phyloP scores from a whole-genome alignment of 64 coral and sea anemone genomes.

The Montipora capricornis region DNA sequence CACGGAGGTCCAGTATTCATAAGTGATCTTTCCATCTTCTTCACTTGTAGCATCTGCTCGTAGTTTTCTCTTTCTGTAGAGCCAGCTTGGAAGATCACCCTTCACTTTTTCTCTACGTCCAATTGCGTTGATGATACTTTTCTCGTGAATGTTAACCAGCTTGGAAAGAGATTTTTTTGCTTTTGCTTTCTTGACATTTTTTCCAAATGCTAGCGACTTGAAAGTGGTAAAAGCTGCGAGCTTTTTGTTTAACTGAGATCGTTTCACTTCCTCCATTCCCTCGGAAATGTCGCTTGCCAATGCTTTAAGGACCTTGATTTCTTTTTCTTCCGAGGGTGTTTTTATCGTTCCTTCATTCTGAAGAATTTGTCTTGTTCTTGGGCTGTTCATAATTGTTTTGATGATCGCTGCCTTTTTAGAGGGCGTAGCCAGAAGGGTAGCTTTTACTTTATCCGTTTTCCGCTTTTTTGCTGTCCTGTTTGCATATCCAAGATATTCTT shows the following conservation, averaged over 20 bases:
- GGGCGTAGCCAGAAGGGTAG: slow-evolving; percentile 14
- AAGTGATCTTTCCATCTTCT: no score
- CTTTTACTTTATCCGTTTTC: slow-evolving; percentile 20
- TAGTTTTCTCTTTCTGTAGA: no score
- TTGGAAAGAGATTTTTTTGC: no score
- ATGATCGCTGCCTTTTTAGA: slow-evolving; percentile 20
- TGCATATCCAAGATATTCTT: background rate
- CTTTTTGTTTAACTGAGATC: slow-evolving; percentile 17
- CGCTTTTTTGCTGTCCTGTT: slow-evolving; percentile 63
- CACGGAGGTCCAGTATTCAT: no score
- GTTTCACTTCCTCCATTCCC: slow-evolving; percentile 25
- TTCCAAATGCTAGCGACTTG: no score
- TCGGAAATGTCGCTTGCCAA: background rate
- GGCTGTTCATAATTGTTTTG: slow-evolving; percentile 14
- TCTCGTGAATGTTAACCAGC: no score
- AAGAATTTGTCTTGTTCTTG: slow-evolving; percentile 57
- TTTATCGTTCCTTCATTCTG: background rate
- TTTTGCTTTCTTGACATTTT: no score
- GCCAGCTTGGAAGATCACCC: no score
- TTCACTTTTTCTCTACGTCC: no score
- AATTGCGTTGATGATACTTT: no score
- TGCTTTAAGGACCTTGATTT: slow-evolving; percentile 18
- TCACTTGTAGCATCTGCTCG: no score
- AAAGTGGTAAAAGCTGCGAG: background rate
- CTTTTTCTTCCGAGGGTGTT: slow-evolving; percentile 45